Percentiles rank a stretch among this genome's conserved stretches.
Conservation (phyloP, 2,888 invertebrate genomes). For the Epinotia nisella region DNA sequence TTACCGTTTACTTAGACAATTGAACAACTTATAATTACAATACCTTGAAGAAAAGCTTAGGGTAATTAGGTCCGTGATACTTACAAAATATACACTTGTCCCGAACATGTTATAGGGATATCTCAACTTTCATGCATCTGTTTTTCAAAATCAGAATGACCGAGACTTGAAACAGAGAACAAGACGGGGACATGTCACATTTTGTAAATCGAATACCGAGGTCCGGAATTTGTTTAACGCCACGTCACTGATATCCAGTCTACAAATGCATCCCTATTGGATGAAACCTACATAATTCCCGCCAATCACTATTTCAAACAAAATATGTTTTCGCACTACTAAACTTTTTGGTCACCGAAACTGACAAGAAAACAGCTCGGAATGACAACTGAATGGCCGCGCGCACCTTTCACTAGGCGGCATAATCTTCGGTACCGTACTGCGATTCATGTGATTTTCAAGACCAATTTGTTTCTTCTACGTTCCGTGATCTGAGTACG, state of each 20-base stretch:
- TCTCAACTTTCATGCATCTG: no score
- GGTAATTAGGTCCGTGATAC: no score
- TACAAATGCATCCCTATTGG: neutral
- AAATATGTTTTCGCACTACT: slow-evolving; percentile 32
- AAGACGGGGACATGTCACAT: no score
- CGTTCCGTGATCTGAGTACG: slow-evolving; percentile 64
- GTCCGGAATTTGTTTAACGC: neutral
- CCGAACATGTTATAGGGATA: no score
- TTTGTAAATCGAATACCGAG: no score
- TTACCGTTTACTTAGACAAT: no score
- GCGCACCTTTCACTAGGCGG: slow-evolving; percentile 63
- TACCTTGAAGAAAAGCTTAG: no score
- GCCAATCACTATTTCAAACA: neutral
- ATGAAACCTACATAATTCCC: neutral
- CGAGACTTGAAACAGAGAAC: no score
- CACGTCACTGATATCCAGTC: neutral
- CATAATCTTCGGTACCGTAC: slow-evolving; percentile 73
- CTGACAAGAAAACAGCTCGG: slow-evolving; percentile 31
- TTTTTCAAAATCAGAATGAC: no score
- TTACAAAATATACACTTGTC: no score
- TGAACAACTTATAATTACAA: no score
- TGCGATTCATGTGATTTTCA: slow-evolving; percentile 69
- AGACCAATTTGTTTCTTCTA: slow-evolving; percentile 66
- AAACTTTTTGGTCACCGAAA: slow-evolving; percentile 37
- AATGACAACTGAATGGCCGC: slow-evolving; percentile 62